Base-by-base conservation (phyloP, 1,140 invertebrate species). In the Rhagoletis zephyria region DNA sequence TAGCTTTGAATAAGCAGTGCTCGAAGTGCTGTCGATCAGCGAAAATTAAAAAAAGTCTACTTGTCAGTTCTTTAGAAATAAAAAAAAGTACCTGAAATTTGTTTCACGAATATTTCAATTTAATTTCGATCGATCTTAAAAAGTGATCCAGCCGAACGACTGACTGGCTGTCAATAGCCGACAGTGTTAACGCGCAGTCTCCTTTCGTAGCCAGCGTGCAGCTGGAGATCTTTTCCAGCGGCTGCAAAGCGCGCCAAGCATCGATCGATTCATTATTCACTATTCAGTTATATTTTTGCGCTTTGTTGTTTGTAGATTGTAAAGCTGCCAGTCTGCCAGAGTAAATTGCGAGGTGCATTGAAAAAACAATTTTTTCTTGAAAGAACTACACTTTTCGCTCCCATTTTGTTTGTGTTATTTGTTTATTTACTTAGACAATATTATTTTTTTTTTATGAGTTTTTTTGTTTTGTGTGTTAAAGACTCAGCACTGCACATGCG, bases 71-170 rank as follows among this genome's bases (percentile, higher is more conserved):
- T 88, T 63, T 40, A 88, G 89, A 12, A 89, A 90, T 89, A 81
- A 88, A 90, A 91, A 88, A 89, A 88, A 89, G 74, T 45, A 42
- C 40, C 67, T 74, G 14, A 81, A 56, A 56, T 81, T 56, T 56
- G 5, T 81, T 19, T n/a, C 74, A 81, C 45, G 6, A 81, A 6
- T 51, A 81, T 81, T 81, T 91, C 91, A 91, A 92, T 92, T 92
- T 91, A 90, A 91, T 90, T 88, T 92, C 92, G 91, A 92, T 92
- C 91, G 91, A 92, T 92, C 91, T 92, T 87, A 14, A 81, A 48
- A 19, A 12, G 74, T n/a, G 48, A 81, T 56, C 74, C 74, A 63
- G 74, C 48, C 51, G 30, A 56, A n/a, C 64, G 64, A 67, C 14
- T n/a, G n/a, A n/a, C n/a, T 40, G 64, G n/a, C 4, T 30, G 64